A percentile compares a stretch with the other conserved stretches of the same genome.
These are phyloP conservation scores for Acanthoscelides obtectus DNA, from an alignment of 2,888 invertebrate genomes.

Conservation along the genomic window DNA sequence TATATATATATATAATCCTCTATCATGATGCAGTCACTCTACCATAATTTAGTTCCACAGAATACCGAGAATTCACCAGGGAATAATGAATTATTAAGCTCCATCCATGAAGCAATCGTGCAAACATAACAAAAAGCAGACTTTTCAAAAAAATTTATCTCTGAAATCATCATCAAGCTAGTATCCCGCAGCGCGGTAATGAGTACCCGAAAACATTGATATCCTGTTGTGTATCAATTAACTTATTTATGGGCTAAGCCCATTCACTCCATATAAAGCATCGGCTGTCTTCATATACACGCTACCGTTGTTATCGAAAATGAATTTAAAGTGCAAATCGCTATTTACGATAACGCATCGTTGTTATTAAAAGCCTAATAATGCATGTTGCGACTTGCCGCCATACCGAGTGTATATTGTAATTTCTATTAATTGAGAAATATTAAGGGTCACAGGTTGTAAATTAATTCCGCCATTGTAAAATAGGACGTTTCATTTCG, in stretches of 20 bases:
- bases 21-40: too few relatives aligned
- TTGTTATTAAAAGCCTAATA: slow-evolving; percentile 38
- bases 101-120: too few relatives aligned
- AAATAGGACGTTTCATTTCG: neutral
- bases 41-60: too few relatives aligned
- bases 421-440: slow-evolving; percentile 41
- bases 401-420: slow-evolving; percentile 28
- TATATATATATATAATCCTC: too few relatives aligned
- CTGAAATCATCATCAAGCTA: neutral
- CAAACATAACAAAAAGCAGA: too few relatives aligned
- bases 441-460: slow-evolving; percentile 36
- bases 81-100: too few relatives aligned
- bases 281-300: neutral
- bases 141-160: too few relatives aligned
- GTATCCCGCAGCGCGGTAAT: neutral
- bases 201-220: neutral
- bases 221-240: neutral
- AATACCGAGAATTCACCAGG: too few relatives aligned
- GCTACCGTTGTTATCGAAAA: slow-evolving; percentile 27
- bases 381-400: slow-evolving; percentile 33
- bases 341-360: slow-evolving; percentile 35
- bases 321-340: slow-evolving; percentile 40
- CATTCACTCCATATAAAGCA: neutral
- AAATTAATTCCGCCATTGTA: slow-evolving; percentile 30
- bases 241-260: neutral